Evolutionary conservation across 2,113 vertebrate species (phyloP).

Genomic region (Salminus brasiliensis): DNA sequence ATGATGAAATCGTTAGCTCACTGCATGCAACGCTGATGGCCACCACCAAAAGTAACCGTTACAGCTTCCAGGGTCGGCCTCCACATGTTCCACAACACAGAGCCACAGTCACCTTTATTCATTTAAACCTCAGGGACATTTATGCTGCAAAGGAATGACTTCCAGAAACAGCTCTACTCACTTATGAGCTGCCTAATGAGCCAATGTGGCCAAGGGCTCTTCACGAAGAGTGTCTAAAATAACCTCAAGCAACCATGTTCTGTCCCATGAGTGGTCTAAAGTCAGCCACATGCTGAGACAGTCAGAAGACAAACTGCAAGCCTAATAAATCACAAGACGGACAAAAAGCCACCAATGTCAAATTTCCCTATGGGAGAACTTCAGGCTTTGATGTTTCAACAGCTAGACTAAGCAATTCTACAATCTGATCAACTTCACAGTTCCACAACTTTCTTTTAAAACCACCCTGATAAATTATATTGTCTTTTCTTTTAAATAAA

Average conservation of each 20-base stretch:
- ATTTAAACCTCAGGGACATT: not conserved
- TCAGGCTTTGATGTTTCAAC: not conserved
- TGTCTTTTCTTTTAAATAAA: too few species aligned
- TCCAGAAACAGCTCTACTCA: not conserved
- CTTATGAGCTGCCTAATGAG: not conserved
- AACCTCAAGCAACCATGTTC: constrained; percentile 1
- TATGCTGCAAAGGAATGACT: not conserved
- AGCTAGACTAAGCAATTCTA: not conserved
- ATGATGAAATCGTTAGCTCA: constrained; percentile 37
- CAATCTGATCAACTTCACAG: not conserved
- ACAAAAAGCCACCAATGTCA: not conserved
- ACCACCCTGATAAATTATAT: too few species aligned
- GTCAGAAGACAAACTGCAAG: not conserved
- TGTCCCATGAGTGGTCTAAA: not conserved
- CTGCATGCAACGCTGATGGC: not conserved
- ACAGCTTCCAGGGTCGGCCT: not conserved
- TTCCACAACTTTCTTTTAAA: too few species aligned
- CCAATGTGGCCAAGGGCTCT: not conserved
- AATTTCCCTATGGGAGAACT: not conserved
- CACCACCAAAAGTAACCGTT: not conserved
- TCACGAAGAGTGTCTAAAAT: not conserved
- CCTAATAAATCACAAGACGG: constrained; percentile 14
- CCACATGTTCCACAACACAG: not conserved
- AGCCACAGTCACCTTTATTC: not conserved
- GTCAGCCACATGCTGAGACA: not conserved